phyloP scores from a whole-genome alignment of 1,140 invertebrate species.

The Euschistus heros region DNA sequence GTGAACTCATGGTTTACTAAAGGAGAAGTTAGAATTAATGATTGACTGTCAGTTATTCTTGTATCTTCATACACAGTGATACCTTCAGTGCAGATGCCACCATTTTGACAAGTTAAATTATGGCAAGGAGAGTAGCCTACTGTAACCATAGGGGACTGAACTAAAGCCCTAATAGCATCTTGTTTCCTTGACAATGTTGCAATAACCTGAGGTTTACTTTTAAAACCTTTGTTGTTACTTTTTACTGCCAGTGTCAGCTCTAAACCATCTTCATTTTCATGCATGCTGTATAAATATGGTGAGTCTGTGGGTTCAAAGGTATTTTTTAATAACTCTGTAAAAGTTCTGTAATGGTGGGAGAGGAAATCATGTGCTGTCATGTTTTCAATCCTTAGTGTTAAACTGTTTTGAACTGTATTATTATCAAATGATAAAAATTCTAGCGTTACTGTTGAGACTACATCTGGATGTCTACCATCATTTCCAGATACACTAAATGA shows the following conservation, averaged over 20 bases:
- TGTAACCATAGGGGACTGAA: constrained; percentile 45
- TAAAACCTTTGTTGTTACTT: constrained; percentile 39
- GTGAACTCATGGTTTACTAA: constrained; percentile 60
- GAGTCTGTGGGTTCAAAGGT: constrained; percentile 50
- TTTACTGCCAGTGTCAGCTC: constrained; percentile 59
- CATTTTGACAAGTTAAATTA: constrained; percentile 57
- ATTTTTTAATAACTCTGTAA: constrained; percentile 57
- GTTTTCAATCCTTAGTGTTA: constrained; percentile 62
- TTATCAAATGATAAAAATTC: constrained; percentile 73
- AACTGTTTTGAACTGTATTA: constrained; percentile 66
- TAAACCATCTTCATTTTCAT: constrained; percentile 49
- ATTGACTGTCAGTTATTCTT: constrained; percentile 62
- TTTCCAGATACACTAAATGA: constrained; percentile 72
- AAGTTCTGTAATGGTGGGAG: constrained; percentile 55
- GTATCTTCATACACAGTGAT: constrained; percentile 57
- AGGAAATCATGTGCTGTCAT: constrained; percentile 64
- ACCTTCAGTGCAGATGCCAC: constrained; percentile 59
- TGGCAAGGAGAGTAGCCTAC: constrained; percentile 65
- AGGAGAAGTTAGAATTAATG: constrained; percentile 69
- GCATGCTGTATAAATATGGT: constrained; percentile 60
- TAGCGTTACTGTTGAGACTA: constrained; percentile 69
- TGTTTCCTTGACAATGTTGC: constrained; percentile 52
- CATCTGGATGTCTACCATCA: constrained; percentile 77
- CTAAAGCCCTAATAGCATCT: constrained; percentile 47
- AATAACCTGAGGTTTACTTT: constrained; percentile 47